Evolutionary conservation across 2,797 vertebrate genomes (phyloP).

Genomic region (Lindbergichthys nudifrons): DNA sequence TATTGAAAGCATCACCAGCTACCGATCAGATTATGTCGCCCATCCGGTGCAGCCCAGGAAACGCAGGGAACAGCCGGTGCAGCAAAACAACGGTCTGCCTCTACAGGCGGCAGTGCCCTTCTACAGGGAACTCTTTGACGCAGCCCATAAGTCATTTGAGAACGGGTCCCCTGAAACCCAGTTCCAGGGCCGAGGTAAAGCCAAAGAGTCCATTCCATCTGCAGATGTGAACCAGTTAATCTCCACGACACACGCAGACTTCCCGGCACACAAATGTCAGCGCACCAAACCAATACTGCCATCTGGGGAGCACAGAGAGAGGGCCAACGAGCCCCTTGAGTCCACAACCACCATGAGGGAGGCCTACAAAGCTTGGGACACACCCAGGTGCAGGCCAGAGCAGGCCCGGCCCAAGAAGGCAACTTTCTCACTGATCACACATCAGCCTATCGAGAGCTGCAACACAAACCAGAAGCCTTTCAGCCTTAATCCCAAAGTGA

Average conservation of each 20-base stretch:
- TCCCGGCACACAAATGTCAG: constrained; percentile 11
- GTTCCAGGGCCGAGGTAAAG: neutral
- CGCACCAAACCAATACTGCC: constrained; percentile 7
- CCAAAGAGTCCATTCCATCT: neutral
- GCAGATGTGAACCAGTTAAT: neutral
- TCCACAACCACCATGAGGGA: constrained; percentile 37
- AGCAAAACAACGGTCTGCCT: neutral
- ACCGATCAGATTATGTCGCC: constrained; percentile 49
- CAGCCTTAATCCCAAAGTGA: neutral
- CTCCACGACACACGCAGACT: constrained; percentile 34
- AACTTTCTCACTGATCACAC: neutral
- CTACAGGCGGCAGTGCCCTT: neutral
- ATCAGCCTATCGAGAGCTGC: neutral
- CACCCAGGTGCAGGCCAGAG: neutral
- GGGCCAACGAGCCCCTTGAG: constrained; percentile 11
- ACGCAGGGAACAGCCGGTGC: neutral
- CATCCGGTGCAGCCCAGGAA: constrained; percentile 39
- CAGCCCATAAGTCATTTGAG: constrained; percentile 21
- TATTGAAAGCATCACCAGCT: constrained; percentile 60
- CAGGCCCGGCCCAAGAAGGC: constrained; percentile 6
- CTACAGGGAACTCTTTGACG: constrained; percentile 5
- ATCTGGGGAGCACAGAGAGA: neutral
- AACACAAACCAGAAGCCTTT: neutral
- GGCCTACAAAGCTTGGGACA: constrained; percentile 41
- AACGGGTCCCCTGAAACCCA: constrained; percentile 30